Evolutionary conservation across 2,113 vertebrate species (phyloP), one percentile per base, ranked within the genome.

Genomic region (Saguinus imperator): DNA sequence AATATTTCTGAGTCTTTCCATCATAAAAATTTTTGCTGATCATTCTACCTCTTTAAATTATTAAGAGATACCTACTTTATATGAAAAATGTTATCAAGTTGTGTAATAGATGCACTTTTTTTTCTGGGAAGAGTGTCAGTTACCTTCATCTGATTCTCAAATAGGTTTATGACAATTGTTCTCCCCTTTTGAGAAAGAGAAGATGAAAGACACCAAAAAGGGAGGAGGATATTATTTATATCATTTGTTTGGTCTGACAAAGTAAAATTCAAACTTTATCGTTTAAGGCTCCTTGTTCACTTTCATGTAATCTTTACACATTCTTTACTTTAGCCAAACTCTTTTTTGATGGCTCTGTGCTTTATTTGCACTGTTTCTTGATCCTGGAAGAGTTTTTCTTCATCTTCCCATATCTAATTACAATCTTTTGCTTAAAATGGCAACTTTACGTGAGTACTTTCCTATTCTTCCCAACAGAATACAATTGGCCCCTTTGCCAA

Each of bases 11-110:
- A 68, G 21, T 94, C 32, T 87, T 43, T 89, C n/a, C 55, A 79
- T 75, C 94, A 93, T 82, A 50, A 94, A 8, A 95, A 91, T 43
- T 90, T 90, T 87, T 94, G 4, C 84, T 89, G n/a, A 40, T 90
- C 55, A 92, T 94, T 43, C n/a, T 86, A 50, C 25, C 2, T 11
- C 8, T 85, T 80, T 25, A 88, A 20, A 68, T 94, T 90, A 90
- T 88, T 92, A 70, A 83, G 35, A 83, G 72, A 57, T n/a, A 35
- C 18, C 85, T 95, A 84, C 23, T 94, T 85, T 35, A 43, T 75
- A 45, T 96, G 61, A 89, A 48, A 80, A 84, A 35, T 93, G 61
- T 84, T 88, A 29, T 87, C 48, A 58, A 50, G 43, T 23, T 91
- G 7, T 83, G 5, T 94, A 89, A 37, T 92, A 87, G 45, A n/a